A percentile compares a stretch with the other conserved stretches of the same genome.
Evolutionary conservation across 1,140 invertebrate species (phyloP).

Genomic region (Saccostrea cuccullata): DNA sequence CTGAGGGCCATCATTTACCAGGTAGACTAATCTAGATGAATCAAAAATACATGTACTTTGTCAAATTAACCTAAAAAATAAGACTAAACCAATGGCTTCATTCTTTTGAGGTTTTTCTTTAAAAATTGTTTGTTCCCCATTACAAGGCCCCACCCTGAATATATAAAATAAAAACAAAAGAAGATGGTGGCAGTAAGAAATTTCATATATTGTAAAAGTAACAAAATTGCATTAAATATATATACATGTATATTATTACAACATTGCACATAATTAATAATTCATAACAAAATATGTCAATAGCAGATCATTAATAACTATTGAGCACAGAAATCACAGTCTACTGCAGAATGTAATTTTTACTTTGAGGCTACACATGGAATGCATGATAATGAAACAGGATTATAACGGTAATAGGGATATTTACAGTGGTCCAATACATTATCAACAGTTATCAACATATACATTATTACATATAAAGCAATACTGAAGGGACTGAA

Average conservation of each 20-base stretch:
- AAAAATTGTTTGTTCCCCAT: too few relatives aligned
- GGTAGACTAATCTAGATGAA: too few relatives aligned
- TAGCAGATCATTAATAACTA: slow-evolving; percentile 3
- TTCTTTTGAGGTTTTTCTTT: too few relatives aligned
- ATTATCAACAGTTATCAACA: too few relatives aligned
- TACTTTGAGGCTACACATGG: neutral
- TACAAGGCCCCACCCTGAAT: neutral
- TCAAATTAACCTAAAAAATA: too few relatives aligned
- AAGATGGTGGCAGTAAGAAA: neutral
- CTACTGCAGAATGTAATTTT: neutral
- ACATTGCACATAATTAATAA: slow-evolving; percentile 19
- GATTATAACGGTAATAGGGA: neutral
- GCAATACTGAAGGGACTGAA: too few relatives aligned
- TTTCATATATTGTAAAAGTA: neutral
- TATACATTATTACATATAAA: too few relatives aligned
- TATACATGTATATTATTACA: neutral
- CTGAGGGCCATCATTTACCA: too few relatives aligned
- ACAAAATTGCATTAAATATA: neutral
- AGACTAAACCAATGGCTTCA: too few relatives aligned
- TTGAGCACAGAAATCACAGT: slow-evolving; percentile 8
- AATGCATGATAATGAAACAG: neutral
- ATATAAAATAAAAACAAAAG: neutral
- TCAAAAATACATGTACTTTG: too few relatives aligned
- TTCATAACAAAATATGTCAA: neutral
- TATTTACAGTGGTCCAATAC: too few relatives aligned